A percentile compares a stretch with the other conserved stretches of the same genome.
phyloP scores from a whole-genome alignment of 2,888 invertebrate species.

The Ischnus inquisitorius region DNA sequence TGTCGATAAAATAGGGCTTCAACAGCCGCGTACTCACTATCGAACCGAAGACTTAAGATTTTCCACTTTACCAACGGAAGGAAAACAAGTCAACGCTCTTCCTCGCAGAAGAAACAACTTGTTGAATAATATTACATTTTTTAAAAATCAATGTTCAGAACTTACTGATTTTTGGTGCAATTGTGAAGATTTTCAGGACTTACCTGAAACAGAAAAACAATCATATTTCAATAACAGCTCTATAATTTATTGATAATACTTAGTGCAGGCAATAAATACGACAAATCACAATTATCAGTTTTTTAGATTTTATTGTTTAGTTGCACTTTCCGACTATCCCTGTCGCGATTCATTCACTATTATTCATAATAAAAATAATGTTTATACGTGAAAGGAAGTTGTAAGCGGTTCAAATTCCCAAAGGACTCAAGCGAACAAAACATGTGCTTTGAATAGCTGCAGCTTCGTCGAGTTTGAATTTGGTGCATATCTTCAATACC shows the following conservation, averaged over 20 bases:
- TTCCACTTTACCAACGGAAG: background rate
- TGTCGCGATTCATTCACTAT: background rate
- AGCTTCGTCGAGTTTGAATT: background rate
- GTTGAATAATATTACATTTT: background rate
- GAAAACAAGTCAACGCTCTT: background rate
- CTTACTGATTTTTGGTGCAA: constrained; percentile 50
- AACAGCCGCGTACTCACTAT: background rate
- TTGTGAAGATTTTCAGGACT: constrained; percentile 36
- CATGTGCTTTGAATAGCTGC: background rate
- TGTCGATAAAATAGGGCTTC: constrained; percentile 1
- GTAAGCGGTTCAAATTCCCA: background rate
- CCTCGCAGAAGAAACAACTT: background rate
- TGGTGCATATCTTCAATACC: background rate
- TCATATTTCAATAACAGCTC: background rate
- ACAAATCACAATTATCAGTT: background rate
- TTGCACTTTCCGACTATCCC: background rate
- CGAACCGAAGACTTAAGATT: background rate
- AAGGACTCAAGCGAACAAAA: background rate
- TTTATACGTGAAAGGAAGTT: background rate
- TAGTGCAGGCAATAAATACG: background rate
- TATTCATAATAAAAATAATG: no score
- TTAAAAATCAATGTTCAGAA: constrained; percentile 18
- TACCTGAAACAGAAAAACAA: constrained; percentile 39
- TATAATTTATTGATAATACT: background rate
- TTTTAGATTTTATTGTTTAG: background rate